A percentile compares a stretch with the other conserved stretches of the same genome.
phyloP scores from a whole-genome alignment of 2,888 invertebrate species.

The Lithophane semibrunnea region DNA sequence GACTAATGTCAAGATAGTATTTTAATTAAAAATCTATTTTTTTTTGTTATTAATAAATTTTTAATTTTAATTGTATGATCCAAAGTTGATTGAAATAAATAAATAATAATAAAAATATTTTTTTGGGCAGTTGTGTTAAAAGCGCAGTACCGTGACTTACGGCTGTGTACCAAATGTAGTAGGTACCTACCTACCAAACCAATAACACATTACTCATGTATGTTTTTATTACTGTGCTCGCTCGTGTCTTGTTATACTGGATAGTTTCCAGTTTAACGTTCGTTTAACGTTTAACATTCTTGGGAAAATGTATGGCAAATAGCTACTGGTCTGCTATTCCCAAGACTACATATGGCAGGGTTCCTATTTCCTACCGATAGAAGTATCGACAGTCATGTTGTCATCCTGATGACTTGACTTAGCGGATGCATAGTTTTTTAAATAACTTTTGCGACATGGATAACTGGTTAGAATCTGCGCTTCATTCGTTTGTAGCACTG shows the following conservation, averaged over 20 bases:
- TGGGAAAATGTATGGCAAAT: constrained; percentile 12
- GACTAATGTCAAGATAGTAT: too few species aligned
- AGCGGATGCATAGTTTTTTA: constrained; percentile 8
- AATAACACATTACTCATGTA: background rate
- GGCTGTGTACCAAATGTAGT: background rate
- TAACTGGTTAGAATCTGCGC: background rate
- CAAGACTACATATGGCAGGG: constrained; percentile 18
- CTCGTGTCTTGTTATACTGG: constrained; percentile 14
- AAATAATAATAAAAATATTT: too few species aligned
- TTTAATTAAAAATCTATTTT: too few species aligned
- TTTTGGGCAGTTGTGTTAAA: background rate
- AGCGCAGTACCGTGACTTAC: background rate
- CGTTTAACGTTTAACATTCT: background rate
- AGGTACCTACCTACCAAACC: background rate
- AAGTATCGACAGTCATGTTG: background rate
- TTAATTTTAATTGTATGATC: too few species aligned
- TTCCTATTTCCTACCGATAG: background rate
- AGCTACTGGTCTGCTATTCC: background rate
- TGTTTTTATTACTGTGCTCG: background rate
- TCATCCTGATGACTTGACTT: background rate
- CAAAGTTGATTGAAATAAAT: too few species aligned
- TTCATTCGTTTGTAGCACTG: background rate
- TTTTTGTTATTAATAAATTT: too few species aligned
- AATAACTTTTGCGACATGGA: background rate
- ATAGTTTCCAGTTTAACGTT: background rate